Evolutionary conservation across 1,140 invertebrate genomes (phyloP).

Genomic region (Lasioglossum albipes): DNA sequence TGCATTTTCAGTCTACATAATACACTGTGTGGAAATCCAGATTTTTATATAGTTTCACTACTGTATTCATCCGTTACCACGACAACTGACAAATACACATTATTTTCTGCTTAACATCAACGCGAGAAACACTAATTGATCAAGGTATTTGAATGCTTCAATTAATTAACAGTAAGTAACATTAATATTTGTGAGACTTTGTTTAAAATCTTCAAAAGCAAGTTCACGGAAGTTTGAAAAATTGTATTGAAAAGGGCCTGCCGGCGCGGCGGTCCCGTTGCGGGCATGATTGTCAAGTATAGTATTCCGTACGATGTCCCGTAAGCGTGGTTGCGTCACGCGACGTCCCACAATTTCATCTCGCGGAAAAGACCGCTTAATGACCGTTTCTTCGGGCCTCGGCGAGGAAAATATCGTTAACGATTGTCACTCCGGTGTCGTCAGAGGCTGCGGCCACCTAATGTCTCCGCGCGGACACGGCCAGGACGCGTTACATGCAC

Average conservation of each 20-base stretch:
- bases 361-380: background rate
- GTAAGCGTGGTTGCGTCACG: background rate
- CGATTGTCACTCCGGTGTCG: background rate
- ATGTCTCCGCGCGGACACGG: background rate
- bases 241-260: background rate
- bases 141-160: too few relatives aligned
- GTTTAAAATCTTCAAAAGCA: too few relatives aligned
- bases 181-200: too few relatives aligned
- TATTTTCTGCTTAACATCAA: too few relatives aligned
- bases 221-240: background rate
- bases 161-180: too few relatives aligned
- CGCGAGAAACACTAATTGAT: too few relatives aligned
- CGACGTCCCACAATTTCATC: background rate
- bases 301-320: background rate
- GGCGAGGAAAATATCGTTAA: constrained; percentile 6
- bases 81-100: too few relatives aligned
- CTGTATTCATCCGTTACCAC: too few relatives aligned
- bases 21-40: too few relatives aligned
- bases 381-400: background rate
- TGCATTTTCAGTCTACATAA: too few relatives aligned
- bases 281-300: background rate
- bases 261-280: background rate
- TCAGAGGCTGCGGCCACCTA: background rate
- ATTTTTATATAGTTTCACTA: too few relatives aligned
- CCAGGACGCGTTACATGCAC: background rate